Percentiles rank a stretch among this genome's conserved stretches.
Conservation (phyloP, 2,888 invertebrate species). For the Cheilosia impressa region DNA sequence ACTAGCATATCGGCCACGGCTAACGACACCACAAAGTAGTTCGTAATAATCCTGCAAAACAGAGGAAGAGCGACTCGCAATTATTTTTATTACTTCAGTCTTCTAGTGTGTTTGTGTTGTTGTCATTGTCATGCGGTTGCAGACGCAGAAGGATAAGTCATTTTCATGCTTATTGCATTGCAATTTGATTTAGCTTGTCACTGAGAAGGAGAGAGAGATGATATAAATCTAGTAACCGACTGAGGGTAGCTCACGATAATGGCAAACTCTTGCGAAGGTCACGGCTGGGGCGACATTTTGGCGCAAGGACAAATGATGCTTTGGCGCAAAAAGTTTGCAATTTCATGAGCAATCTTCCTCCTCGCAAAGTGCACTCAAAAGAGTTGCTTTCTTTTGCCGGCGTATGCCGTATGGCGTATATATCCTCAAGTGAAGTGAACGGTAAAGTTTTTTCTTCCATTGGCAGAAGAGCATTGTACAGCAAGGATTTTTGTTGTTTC, state of each 20-base stretch:
- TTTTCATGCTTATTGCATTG: conserved; percentile 62
- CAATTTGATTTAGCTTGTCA: conserved; percentile 67
- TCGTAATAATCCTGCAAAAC: conserved; percentile 90
- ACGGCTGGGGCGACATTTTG: conserved; percentile 71
- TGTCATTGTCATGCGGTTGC: conserved; percentile 11
- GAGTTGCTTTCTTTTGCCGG: conserved; percentile 32
- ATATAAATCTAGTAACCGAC: conserved; percentile 13
- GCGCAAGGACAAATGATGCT: conserved; percentile 69
- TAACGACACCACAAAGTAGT: conserved; percentile 97
- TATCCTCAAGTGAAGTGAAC: conserved; percentile 15
- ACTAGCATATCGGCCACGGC: conserved; percentile 97
- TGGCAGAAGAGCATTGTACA: conserved; percentile 28
- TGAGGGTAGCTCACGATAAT: conserved; percentile 1
- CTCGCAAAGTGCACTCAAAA: conserved; percentile 56
- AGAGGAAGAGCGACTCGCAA: conserved; percentile 19
- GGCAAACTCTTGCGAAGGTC: conserved; percentile 50
- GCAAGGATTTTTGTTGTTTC: conserved; percentile 33
- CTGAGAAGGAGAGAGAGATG: conserved; percentile 17
- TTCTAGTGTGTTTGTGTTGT: conserved; percentile 11
- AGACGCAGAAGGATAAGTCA: conserved; percentile 26
- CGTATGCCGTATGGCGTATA: not conserved
- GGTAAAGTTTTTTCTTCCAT: conserved; percentile 32
- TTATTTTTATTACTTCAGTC: conserved; percentile 47
- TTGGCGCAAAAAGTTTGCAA: conserved; percentile 54
- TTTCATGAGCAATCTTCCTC: conserved; percentile 71